Conservation (phyloP, 53 echinoderm and acorn worm genomes). For the Holothuria scabra region DNA sequence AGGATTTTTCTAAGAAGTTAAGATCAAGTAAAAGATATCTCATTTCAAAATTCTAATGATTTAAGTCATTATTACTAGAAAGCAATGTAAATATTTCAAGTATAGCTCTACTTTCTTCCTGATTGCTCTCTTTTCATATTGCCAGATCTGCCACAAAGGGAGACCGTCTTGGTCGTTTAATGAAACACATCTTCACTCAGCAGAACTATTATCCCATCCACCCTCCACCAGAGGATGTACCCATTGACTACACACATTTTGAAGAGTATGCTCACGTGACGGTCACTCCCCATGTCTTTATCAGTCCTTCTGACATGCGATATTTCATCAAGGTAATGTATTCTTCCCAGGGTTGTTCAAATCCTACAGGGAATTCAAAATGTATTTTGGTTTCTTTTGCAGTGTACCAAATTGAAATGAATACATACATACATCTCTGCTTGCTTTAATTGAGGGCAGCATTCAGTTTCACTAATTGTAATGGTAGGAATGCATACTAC, state of each 20-base stretch:
- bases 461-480: no score
- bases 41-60: no score
- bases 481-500: no score
- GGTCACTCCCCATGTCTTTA: conserved; percentile 79
- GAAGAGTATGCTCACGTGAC: conserved; percentile 73
- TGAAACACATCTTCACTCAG: conserved; percentile 83
- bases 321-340: conserved; percentile 85
- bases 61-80: no score
- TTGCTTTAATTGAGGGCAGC: no score
- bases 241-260: conserved; percentile 81
- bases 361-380: no score
- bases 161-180: conserved; percentile 85
- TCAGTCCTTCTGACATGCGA: conserved; percentile 83
- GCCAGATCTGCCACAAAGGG: conserved; percentile 77
- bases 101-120: background rate
- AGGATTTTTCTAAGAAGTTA: no score
- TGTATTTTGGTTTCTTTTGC: no score
- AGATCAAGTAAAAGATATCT: no score
- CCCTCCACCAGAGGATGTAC: conserved; percentile 76
- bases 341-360: background rate
- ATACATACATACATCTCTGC: no score
- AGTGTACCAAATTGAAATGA: no score
- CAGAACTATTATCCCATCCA: conserved; percentile 88
- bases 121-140: background rate
- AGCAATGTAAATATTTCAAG: no score